Conservation (phyloP, 2,888 invertebrate species). For the Hyposoter didymator region DNA sequence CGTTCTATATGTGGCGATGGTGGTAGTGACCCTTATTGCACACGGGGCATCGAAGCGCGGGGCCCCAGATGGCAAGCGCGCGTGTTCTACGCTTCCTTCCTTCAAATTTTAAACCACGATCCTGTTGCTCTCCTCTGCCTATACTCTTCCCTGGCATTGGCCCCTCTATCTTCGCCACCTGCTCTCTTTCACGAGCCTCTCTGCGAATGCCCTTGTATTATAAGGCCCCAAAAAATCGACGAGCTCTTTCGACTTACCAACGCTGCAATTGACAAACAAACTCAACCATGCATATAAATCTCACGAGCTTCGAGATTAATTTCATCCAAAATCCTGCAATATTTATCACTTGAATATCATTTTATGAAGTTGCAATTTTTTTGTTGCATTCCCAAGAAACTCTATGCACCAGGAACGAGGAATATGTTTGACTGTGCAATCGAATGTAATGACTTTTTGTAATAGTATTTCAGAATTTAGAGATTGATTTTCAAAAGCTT, state of each 20-base stretch:
- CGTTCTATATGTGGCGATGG: not conserved
- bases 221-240: constrained; percentile 21
- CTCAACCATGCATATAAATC: not conserved
- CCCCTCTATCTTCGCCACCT: constrained; percentile 77
- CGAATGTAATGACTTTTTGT: no score
- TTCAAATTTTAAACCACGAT: constrained; percentile 79
- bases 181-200: constrained; percentile 71
- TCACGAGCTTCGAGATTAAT: not conserved
- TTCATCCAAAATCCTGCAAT: not conserved
- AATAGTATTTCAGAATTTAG: no score
- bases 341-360: not conserved
- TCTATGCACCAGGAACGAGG: no score
- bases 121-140: constrained; percentile 29
- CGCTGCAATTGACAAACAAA: constrained; percentile 5
- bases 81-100: constrained; percentile 74
- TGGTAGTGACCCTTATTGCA: constrained; percentile 31
- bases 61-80: constrained; percentile 83
- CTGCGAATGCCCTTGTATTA: constrained; percentile 44
- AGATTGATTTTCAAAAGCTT: not conserved
- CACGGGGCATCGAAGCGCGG: constrained; percentile 20
- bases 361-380: not conserved
- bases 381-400: not conserved
- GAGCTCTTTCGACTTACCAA: constrained; percentile 1
- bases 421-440: no score
- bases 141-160: constrained; percentile 54